Conservation (phyloP, 2,888 invertebrate genomes). For the Callimorpha dominula region DNA sequence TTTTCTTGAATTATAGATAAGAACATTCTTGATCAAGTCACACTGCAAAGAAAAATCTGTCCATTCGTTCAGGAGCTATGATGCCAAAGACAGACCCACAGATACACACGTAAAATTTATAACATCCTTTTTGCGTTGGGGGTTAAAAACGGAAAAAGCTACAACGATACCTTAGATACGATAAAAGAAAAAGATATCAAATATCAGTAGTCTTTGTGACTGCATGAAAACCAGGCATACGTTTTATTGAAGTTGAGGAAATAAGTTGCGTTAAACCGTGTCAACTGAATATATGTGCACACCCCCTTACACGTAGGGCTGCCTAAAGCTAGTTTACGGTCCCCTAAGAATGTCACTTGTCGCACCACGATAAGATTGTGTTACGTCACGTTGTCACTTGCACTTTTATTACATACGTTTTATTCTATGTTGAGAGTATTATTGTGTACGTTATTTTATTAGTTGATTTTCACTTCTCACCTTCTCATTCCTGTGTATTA, state of each 20-base stretch:
- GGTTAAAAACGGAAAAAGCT: not conserved
- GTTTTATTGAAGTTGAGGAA: not conserved
- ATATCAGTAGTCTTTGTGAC: not conserved
- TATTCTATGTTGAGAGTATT: not conserved
- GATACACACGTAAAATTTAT: too few relatives aligned
- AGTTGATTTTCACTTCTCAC: not conserved
- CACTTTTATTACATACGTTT: slow-evolving; percentile 42
- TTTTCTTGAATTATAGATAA: too few relatives aligned
- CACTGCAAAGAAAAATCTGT: too few relatives aligned
- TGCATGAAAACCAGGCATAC: not conserved
- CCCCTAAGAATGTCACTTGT: slow-evolving; percentile 35
- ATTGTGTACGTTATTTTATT: not conserved
- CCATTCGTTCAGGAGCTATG: too few relatives aligned
- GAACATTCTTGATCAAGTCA: too few relatives aligned
- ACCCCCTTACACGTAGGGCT: not conserved
- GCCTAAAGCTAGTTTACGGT: slow-evolving; percentile 10
- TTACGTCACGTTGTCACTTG: slow-evolving; percentile 41
- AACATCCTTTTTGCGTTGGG: too few relatives aligned
- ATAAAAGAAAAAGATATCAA: not conserved
- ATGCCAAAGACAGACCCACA: too few relatives aligned
- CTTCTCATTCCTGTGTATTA: too few relatives aligned
- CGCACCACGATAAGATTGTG: slow-evolving; percentile 46
- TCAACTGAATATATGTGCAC: not conserved
- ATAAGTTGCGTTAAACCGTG: not conserved
- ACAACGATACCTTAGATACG: not conserved